phyloP scores from a whole-genome alignment of 64 coral and sea anemone species.

The Astreopora myriophthalma region DNA sequence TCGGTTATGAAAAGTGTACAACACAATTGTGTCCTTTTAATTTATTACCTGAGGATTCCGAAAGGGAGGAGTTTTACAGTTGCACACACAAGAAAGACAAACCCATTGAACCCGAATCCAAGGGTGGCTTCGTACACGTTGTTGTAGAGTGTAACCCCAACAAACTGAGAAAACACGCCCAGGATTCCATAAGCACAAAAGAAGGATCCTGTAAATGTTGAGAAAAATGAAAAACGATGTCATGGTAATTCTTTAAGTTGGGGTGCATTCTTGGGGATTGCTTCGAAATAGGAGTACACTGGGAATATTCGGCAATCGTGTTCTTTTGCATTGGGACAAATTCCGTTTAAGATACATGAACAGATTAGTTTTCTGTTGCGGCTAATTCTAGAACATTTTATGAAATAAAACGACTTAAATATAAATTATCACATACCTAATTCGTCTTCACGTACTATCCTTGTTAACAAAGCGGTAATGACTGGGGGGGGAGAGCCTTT shows the following conservation, averaged over 20 bases:
- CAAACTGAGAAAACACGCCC: not conserved
- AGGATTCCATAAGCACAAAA: not conserved
- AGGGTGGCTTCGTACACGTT: not conserved
- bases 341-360: too few relatives aligned
- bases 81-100: not conserved
- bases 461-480: slow-evolving; percentile 14
- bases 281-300: too few relatives aligned
- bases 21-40: too few relatives aligned
- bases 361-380: too few relatives aligned
- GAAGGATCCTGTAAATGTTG: not conserved
- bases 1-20: too few relatives aligned
- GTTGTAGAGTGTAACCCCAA: not conserved
- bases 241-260: too few relatives aligned
- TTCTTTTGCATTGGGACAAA: too few relatives aligned
- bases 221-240: not conserved
- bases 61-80: not conserved
- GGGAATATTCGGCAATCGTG: too few relatives aligned
- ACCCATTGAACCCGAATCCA: not conserved
- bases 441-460: slow-evolving; percentile 48
- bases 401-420: not conserved
- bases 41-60: not conserved
- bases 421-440: slow-evolving; percentile 35
- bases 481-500: not conserved
- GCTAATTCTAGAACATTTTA: too few relatives aligned
- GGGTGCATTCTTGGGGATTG: too few relatives aligned